Conservation (phyloP, 2,888 invertebrate species). For the Drosophila eohydei region DNA sequence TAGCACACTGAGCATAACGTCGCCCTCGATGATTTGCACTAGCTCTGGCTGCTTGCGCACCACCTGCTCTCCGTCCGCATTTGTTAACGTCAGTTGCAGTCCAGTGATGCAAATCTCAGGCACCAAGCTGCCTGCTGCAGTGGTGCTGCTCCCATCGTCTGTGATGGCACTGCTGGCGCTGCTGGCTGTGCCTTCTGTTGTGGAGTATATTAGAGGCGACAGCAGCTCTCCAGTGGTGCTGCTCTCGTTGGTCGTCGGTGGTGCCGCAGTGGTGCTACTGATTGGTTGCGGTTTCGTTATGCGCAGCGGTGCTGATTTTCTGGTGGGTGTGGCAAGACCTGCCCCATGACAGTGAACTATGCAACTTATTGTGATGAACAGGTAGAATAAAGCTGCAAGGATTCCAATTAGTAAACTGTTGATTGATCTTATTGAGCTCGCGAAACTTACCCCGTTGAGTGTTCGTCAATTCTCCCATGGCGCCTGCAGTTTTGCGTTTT, state of each 20-base stretch:
- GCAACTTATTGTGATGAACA: conserved; percentile 39
- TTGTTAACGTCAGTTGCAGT: conserved; percentile 61
- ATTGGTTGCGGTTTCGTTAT: conserved; percentile 72
- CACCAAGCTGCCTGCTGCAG: conserved; percentile 58
- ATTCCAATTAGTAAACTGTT: neutral
- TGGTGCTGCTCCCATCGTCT: conserved; percentile 46
- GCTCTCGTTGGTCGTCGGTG: conserved; percentile 31
- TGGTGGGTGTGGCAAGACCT: conserved; percentile 36
- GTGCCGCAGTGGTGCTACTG: conserved; percentile 29
- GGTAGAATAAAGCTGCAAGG: conserved; percentile 37
- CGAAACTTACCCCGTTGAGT: conserved; percentile 53
- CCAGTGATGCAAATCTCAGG: conserved; percentile 83
- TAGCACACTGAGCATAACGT: conserved; percentile 83
- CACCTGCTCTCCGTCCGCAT: conserved; percentile 54
- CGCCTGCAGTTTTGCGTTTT: conserved; percentile 5
- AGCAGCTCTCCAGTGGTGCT: conserved; percentile 31
- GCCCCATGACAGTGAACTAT: conserved; percentile 25
- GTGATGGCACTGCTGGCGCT: conserved; percentile 32
- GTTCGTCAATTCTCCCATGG: conserved; percentile 36
- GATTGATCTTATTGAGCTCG: neutral
- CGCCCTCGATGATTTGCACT: conserved; percentile 82
- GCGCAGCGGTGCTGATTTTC: conserved; percentile 57
- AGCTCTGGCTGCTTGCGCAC: conserved; percentile 72
- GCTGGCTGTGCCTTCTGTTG: conserved; percentile 49
- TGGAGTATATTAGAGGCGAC: conserved; percentile 64